Conservation (phyloP, 2,797 vertebrate species). For the Typhlichthys eigenmanni region DNA sequence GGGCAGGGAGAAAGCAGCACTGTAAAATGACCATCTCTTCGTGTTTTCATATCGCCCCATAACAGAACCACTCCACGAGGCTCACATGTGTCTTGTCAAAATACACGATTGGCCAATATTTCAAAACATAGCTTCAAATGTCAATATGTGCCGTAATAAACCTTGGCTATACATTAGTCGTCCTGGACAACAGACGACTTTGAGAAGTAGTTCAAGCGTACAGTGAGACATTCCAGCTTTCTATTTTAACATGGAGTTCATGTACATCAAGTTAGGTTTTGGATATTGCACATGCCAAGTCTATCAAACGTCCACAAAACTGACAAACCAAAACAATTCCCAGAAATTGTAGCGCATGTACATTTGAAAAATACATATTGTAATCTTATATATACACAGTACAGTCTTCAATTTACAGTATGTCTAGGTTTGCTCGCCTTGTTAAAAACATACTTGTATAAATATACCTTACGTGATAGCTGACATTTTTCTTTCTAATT, state of each 20-base stretch:
- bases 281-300: no score
- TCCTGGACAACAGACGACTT: constrained; percentile 68
- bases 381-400: no score
- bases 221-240: constrained; percentile 55
- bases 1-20: constrained; percentile 65
- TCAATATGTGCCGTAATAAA: constrained; percentile 74
- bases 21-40: constrained; percentile 64
- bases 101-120: constrained; percentile 66
- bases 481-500: no score
- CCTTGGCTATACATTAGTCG: constrained; percentile 68
- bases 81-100: constrained; percentile 67
- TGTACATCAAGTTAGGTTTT: constrained; percentile 30
- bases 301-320: no score
- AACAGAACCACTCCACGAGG: constrained; percentile 60
- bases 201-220: constrained; percentile 52
- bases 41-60: constrained; percentile 61
- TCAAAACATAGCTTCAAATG: constrained; percentile 69
- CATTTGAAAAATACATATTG: no score
- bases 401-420: no score
- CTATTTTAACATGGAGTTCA: constrained; percentile 55
- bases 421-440: no score
- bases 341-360: no score
- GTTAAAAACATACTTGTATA: no score
- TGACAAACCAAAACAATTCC: no score
- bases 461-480: no score